phyloP scores from a whole-genome alignment of 2,113 vertebrate genomes.

The Labeo rohita region DNA sequence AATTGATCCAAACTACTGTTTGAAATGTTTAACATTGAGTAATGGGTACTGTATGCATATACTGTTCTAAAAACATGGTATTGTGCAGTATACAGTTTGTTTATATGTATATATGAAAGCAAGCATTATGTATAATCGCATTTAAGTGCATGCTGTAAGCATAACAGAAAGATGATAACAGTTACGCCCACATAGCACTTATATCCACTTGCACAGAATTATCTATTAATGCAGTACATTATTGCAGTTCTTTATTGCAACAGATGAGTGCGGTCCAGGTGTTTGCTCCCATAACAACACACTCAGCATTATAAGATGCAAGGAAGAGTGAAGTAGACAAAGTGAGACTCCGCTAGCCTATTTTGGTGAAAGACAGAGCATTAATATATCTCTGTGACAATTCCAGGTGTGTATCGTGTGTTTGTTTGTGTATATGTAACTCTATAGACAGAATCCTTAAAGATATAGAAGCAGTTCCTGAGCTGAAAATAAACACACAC shows the following conservation, averaged over 20 bases:
- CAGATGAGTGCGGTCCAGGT: constrained; percentile 14
- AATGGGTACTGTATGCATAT: neutral
- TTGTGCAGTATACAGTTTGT: too few relatives aligned
- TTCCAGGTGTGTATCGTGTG: constrained; percentile 37
- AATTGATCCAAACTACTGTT: neutral
- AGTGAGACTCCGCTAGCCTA: constrained; percentile 9
- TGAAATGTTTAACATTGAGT: neutral
- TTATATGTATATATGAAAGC: neutral
- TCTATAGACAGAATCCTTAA: neutral
- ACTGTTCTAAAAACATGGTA: too few relatives aligned
- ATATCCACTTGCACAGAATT: constrained; percentile 10
- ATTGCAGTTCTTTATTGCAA: constrained; percentile 15
- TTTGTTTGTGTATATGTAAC: constrained; percentile 22
- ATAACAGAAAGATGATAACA: neutral
- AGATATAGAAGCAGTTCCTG: constrained; percentile 8
- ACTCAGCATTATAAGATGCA: constrained; percentile 33
- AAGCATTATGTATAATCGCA: neutral
- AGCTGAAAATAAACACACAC: constrained; percentile 30
- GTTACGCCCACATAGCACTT: neutral
- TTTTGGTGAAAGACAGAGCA: neutral
- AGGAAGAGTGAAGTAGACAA: neutral
- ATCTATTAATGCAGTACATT: constrained; percentile 26
- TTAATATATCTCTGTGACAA: neutral
- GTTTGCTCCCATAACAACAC: constrained; percentile 15
- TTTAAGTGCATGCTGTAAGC: neutral